A percentile compares a stretch with the other conserved stretches of the same genome.
Evolutionary conservation across 2,113 vertebrate species (phyloP).

Genomic region (Scophthalmus maximus): DNA sequence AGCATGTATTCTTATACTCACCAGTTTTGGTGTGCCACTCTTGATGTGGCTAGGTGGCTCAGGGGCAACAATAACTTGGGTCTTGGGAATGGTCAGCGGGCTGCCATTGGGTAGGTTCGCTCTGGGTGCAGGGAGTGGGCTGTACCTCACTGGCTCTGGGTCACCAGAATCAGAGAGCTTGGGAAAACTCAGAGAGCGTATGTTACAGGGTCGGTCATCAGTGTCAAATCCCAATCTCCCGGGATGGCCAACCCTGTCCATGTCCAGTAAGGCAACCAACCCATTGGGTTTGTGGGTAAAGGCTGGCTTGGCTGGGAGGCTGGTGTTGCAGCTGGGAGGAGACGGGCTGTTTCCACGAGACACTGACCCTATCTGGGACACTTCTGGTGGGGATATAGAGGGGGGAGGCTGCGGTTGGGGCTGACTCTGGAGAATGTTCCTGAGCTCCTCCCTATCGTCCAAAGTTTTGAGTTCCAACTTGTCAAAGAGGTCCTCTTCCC

Average conservation of each 20-base stretch:
- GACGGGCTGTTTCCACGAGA: slow-evolving; percentile 74
- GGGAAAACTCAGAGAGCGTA: slow-evolving; percentile 95
- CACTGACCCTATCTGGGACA: slow-evolving; percentile 68
- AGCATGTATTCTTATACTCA: slow-evolving; percentile 40
- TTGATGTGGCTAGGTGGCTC: slow-evolving; percentile 60
- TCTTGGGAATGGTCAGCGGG: slow-evolving; percentile 59
- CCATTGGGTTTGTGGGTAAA: slow-evolving; percentile 93
- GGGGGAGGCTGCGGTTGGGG: slow-evolving; percentile 69
- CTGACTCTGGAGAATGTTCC: slow-evolving; percentile 91
- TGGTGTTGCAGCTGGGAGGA: slow-evolving; percentile 72
- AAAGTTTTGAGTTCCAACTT: slow-evolving; percentile 97
- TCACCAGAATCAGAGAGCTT: slow-evolving; percentile 92
- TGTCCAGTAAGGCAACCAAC: slow-evolving; percentile 89
- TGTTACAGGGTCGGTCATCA: slow-evolving; percentile 89
- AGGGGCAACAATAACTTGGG: slow-evolving; percentile 66
- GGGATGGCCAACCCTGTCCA: slow-evolving; percentile 85
- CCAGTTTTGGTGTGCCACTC: slow-evolving; percentile 75
- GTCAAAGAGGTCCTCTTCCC: slow-evolving; percentile 97
- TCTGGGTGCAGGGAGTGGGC: slow-evolving; percentile 41
- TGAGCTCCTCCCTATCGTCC: slow-evolving; percentile 94
- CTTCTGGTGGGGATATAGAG: slow-evolving; percentile 64
- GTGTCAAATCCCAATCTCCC: slow-evolving; percentile 71
- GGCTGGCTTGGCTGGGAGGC: slow-evolving; percentile 72
- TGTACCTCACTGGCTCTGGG: slow-evolving; percentile 61
- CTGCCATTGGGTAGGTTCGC: slow-evolving; percentile 84